A percentile compares a stretch with the other conserved stretches of the same genome.
phyloP scores from a whole-genome alignment of 1,140 invertebrate genomes.

The Aphelenchoides besseyi region DNA sequence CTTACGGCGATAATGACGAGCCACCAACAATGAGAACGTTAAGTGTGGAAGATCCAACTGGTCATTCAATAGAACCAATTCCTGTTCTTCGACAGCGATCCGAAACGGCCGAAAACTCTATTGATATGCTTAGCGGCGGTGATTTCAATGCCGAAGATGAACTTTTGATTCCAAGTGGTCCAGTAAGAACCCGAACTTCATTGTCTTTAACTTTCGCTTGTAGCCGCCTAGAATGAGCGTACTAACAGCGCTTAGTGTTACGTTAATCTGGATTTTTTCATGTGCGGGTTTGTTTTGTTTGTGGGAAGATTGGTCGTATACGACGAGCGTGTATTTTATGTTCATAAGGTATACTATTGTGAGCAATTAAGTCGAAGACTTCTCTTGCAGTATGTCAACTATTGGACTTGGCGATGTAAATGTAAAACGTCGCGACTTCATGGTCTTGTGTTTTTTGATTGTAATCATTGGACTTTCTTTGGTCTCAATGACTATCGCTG shows the following conservation, averaged over 20 bases:
- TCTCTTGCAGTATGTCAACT: slow-evolving; percentile 24
- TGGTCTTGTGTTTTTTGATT: slow-evolving; percentile 60
- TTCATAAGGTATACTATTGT: slow-evolving; percentile 50
- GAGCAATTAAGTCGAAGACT: not conserved
- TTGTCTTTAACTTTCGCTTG: too few relatives aligned
- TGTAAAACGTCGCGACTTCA: slow-evolving; percentile 42
- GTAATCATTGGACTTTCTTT: slow-evolving; percentile 61
- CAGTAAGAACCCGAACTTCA: too few relatives aligned
- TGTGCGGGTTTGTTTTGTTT: slow-evolving; percentile 57
- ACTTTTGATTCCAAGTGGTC: slow-evolving; percentile 11
- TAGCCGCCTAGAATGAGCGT: slow-evolving; percentile 55
- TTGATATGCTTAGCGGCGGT: slow-evolving; percentile 2
- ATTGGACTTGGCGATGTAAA: slow-evolving; percentile 49
- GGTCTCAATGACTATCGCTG: slow-evolving; percentile 60
- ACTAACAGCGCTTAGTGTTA: slow-evolving; percentile 50
- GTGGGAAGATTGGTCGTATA: slow-evolving; percentile 62
- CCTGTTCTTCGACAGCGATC: slow-evolving; percentile 14
- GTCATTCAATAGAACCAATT: not conserved
- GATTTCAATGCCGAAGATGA: slow-evolving; percentile 26
- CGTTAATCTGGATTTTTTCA: slow-evolving; percentile 60
- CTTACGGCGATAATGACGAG: slow-evolving; percentile 22
- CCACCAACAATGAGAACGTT: not conserved
- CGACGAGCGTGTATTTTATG: slow-evolving; percentile 56
- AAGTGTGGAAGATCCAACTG: not conserved
- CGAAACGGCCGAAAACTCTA: slow-evolving; percentile 22